Evolutionary conservation across 2,113 vertebrate species (phyloP), one percentile per base, ranked within the genome.

Genomic region (Pelvicachromis taeniatus): DNA sequence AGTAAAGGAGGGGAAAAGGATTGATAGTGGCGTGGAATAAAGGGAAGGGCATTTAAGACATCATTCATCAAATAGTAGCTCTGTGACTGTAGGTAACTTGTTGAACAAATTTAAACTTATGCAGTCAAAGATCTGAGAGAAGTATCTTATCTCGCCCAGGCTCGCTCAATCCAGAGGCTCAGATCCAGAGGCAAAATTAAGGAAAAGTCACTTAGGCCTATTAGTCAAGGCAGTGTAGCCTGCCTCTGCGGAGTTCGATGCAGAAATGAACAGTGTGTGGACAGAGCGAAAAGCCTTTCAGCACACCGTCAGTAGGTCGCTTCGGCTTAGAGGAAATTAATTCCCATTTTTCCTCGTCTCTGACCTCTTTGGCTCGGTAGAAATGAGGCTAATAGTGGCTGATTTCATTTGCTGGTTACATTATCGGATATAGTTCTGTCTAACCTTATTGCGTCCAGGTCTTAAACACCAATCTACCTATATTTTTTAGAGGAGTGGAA

Each of bases 301-400:
- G 90, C 88, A 88, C 95, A 92, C 95, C 95, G 94, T 93, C 93
- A 95, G 95, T 91, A 95, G 96, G 95, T 96, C 95, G 94, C 96
- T 95, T 95, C 93, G 92, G 95, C 95, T 82, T 85, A 45, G 95
- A 96, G 95, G 94, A 95, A 97, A 97, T 97, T 97, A 97, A 96
- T 94, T 88, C 92, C 92, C 93, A 92, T 96, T 95, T 93, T 78
- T 91, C 85, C 91, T 88, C 78, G 73, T 85, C 89, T 89, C 86
- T 97, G 97, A 97, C 96, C 96, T 95, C 85, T 56, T 93, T 94
- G 93, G 81, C 95, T 95, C 92, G 92, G 95, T 95, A 96, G 96
- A 97, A 96, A 96, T 91, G 90, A 95, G 96, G 92, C 93, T 97
- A 97, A 97, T 97, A 95, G 95, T 90, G 89, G 94, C 95, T 97